phyloP scores from a whole-genome alignment of 2,113 vertebrate species.

The Melanostigma gelatinosum region DNA sequence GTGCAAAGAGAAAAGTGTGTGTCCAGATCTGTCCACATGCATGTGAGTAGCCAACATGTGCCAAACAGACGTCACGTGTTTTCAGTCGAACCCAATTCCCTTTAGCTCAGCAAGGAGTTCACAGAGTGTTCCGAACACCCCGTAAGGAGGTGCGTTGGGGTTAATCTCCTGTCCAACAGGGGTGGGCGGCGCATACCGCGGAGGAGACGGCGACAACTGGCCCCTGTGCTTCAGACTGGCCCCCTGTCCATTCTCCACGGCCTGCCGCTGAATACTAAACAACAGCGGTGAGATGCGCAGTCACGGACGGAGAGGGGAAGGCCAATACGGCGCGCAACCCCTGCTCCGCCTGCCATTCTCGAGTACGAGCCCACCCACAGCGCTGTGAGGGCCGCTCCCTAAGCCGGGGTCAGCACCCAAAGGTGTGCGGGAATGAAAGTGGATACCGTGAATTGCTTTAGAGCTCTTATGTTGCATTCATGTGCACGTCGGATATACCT shows the following conservation, averaged over 20 bases:
- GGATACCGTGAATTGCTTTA: constrained; percentile 13
- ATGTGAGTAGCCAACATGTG: not conserved
- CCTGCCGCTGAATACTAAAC: constrained; percentile 87
- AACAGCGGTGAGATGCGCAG: constrained; percentile 81
- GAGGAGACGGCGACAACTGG: constrained; percentile 63
- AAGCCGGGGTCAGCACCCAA: constrained; percentile 66
- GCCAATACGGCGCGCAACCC: constrained; percentile 43
- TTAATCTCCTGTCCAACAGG: constrained; percentile 63
- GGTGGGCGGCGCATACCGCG: constrained; percentile 72
- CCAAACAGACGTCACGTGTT: constrained; percentile 7
- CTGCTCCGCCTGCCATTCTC: constrained; percentile 41
- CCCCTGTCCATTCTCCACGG: constrained; percentile 87
- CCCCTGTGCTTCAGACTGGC: constrained; percentile 79
- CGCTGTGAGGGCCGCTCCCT: constrained; percentile 33
- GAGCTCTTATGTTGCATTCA: constrained; percentile 19
- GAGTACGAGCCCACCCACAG: constrained; percentile 55
- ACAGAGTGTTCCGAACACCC: constrained; percentile 6
- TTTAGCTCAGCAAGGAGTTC: constrained; percentile 3
- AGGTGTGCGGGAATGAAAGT: constrained; percentile 46
- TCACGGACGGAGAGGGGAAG: constrained; percentile 77
- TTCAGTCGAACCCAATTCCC: constrained; percentile 18
- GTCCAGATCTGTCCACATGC: not conserved
- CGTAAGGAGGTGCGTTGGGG: constrained; percentile 32
- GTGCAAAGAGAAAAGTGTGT: not conserved
- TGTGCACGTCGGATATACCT: constrained; percentile 8